phyloP scores from a whole-genome alignment of 2,797 vertebrate genomes.

The Hipposideros larvatus region DNA sequence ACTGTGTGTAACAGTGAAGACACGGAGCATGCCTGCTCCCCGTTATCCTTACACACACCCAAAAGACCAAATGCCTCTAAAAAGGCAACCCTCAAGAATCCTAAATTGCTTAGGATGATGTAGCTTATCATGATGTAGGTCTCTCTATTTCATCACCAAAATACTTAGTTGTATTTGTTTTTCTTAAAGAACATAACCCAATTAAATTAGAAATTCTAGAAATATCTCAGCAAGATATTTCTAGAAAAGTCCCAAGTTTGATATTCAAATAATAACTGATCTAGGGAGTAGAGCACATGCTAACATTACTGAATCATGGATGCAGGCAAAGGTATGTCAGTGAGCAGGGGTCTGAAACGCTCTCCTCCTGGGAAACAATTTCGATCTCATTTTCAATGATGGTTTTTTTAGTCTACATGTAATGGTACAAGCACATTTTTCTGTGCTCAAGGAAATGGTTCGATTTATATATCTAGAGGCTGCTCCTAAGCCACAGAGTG shows the following conservation, averaged over 20 bases:
- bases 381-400: slow-evolving; percentile 54
- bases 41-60: neutral
- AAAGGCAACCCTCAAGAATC: neutral
- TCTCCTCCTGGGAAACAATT: neutral
- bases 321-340: neutral
- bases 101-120: neutral
- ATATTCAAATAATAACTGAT: neutral
- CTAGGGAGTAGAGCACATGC: neutral
- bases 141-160: neutral
- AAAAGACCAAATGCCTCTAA: neutral
- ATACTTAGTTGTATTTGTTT: slow-evolving; percentile 9
- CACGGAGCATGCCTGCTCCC: accelerated
- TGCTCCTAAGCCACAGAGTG: neutral
- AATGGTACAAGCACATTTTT: neutral
- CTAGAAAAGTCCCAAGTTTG: neutral
- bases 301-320: slow-evolving; percentile 50
- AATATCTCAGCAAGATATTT: slow-evolving; percentile 9
- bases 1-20: neutral
- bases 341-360: neutral
- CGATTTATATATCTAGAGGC: slow-evolving; percentile 42
- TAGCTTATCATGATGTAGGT: neutral
- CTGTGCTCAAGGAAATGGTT: neutral
- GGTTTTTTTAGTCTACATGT: neutral
- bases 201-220: neutral
- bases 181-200: neutral